A percentile compares a stretch with the other conserved stretches of the same genome.
These are phyloP conservation scores for Caprella mutica DNA, from an alignment of 2,888 invertebrate genomes.

Conservation along the genomic window DNA sequence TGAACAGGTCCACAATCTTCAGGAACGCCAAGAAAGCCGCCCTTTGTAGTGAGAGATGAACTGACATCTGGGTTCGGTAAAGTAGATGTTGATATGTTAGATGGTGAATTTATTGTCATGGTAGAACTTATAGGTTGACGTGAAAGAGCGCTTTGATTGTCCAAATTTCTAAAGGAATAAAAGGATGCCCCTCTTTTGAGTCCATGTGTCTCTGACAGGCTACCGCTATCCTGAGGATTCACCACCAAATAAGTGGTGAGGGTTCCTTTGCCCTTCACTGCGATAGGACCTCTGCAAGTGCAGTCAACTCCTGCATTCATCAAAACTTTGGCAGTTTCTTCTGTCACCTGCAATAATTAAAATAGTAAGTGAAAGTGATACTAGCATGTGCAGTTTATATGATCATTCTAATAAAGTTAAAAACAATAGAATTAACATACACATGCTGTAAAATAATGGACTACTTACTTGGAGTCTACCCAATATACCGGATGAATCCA, in stretches of 20 bases:
- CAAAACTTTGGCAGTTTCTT: constrained; percentile 68
- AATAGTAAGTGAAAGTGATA: not conserved
- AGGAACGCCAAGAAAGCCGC: too few species aligned
- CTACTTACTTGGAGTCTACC: constrained; percentile 61
- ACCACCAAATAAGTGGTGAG: constrained; percentile 73
- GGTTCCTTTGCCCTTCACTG: constrained; percentile 88
- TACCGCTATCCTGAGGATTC: constrained; percentile 1
- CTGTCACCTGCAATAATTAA: constrained; percentile 53
- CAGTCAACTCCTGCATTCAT: constrained; percentile 74
- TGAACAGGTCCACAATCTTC: too few species aligned
- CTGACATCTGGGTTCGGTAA: not conserved
- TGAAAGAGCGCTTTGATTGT: too few species aligned
- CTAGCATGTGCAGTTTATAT: not conserved
- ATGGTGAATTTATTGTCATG: not conserved
- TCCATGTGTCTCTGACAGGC: not conserved
- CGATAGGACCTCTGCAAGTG: constrained; percentile 81
- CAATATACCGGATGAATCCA: constrained; percentile 91
- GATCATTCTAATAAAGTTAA: not conserved
- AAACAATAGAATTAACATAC: not conserved
- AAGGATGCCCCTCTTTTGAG: not conserved
- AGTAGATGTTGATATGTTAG: not conserved
- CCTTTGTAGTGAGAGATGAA: not conserved
- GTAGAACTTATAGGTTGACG: not conserved
- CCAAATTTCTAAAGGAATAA: not conserved
- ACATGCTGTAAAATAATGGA: not conserved